Evolutionary conservation across 2,113 vertebrate genomes (phyloP), one percentile per base, ranked within the genome.

Genomic region (Bubo scandiacus): DNA sequence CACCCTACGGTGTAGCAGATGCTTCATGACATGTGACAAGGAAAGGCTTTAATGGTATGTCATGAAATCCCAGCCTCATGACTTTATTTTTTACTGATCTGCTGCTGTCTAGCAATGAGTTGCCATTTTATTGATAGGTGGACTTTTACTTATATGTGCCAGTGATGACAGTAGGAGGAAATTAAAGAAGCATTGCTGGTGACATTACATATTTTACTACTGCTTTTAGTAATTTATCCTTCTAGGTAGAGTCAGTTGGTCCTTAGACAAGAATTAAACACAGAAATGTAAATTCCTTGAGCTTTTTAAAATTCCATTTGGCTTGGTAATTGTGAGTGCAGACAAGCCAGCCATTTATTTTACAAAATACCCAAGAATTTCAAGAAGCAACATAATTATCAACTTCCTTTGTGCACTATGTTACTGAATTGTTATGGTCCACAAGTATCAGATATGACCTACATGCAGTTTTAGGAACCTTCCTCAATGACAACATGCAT

Each of bases 1-100:
- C 86, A 86, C 86, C 91, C 74, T 63, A 67, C 72, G 45, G 83
- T 12, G 86, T 47, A 92, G 94, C 95, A 97, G 93, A 96, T 96
- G 94, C 93, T 95, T 96, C 83, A 21, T 88, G 92, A 78, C 83
- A 55, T 29, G 32, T 80, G 40, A 88, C 83, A 91, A 88, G 77
- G 89, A 70, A 91, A 51, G 68, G 80, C 77, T 96, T 96, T 89
- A 81, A 81, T 63, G 45, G 63, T 84, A 34, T 89, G 86, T 86
- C 77, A 79, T 66, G 86, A 51, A 88, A 84, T 94, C 43, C 45
- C 65, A 78, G 77, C 61, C 68, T 84, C 80, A 55, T 80, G 71
- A 47, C 86, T 92, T 90, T 59, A 58, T 81, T 90, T 88, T 94
- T 93, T 36, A 59, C 68, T 78, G 32, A 62, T 94, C 32, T 83